Conservation (phyloP, 1,140 invertebrate genomes). For the Ridgeia piscesae region DNA sequence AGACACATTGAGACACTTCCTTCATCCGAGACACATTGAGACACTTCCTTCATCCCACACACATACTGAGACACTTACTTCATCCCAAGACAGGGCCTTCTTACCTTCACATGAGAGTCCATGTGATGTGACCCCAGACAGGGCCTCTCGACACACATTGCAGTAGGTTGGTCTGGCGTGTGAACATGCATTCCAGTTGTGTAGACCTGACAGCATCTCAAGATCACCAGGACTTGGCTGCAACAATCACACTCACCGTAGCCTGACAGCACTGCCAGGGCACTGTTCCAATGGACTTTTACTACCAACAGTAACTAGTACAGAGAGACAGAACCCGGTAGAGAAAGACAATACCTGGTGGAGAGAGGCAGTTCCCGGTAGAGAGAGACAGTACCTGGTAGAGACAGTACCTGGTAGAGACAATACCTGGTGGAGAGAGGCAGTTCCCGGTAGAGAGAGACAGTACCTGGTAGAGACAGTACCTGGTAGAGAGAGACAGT, state of each 20-base stretch:
- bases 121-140: conserved; percentile 85
- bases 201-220: conserved; percentile 74
- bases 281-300: neutral
- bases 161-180: conserved; percentile 94
- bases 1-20: no score
- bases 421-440: no score
- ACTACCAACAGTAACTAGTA: neutral
- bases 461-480: no score
- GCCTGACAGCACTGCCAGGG: neutral
- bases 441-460: no score
- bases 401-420: no score
- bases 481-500: no score
- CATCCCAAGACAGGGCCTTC: conserved; percentile 10
- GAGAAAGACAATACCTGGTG: no score
- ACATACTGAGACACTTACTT: neutral
- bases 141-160: conserved; percentile 90
- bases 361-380: no score
- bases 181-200: conserved; percentile 90
- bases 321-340: no score
- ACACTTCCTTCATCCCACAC: neutral
- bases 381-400: no score
- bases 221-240: conserved; percentile 39
- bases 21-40: neutral
- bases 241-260: neutral
- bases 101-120: conserved; percentile 86